Conservation (phyloP, 2,888 invertebrate genomes). For the Stegana nigrithorax region DNA sequence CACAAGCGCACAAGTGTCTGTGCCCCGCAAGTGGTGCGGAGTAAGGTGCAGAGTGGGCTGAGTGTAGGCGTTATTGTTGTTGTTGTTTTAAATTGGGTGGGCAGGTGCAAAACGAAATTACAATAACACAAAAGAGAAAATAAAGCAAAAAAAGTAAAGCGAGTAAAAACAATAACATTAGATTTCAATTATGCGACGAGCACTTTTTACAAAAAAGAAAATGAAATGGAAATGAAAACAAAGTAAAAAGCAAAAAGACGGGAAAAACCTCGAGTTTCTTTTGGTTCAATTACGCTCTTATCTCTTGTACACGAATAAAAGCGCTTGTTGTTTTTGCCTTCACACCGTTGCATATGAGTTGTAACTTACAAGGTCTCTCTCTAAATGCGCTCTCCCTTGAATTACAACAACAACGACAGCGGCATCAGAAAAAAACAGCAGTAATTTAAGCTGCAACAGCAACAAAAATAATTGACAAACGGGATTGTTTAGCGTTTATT, state of each 20-base stretch:
- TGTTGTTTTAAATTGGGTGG: constrained; percentile 28
- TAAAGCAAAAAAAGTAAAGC: neutral
- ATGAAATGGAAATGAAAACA: too few species aligned
- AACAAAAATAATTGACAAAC: neutral
- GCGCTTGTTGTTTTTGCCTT: neutral
- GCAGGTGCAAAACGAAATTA: too few species aligned
- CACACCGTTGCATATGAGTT: neutral
- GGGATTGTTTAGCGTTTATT: neutral
- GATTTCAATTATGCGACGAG: too few species aligned
- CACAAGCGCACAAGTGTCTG: constrained; percentile 48
- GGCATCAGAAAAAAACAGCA: neutral
- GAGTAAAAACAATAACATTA: constrained; percentile 4
- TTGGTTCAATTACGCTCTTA: neutral
- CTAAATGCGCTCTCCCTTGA: neutral
- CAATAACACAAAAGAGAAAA: too few species aligned
- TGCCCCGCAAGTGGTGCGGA: constrained; percentile 25
- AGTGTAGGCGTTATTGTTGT: constrained; percentile 26
- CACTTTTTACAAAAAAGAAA: too few species aligned
- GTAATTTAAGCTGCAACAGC: too few species aligned
- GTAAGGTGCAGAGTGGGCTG: too few species aligned
- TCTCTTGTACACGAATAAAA: too few species aligned
- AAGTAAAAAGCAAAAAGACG: too few species aligned
- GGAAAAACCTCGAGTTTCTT: neutral
- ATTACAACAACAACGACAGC: neutral
- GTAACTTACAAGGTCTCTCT: neutral